phyloP scores from a whole-genome alignment of 1,140 invertebrate species.

The Panulirus ornatus region DNA sequence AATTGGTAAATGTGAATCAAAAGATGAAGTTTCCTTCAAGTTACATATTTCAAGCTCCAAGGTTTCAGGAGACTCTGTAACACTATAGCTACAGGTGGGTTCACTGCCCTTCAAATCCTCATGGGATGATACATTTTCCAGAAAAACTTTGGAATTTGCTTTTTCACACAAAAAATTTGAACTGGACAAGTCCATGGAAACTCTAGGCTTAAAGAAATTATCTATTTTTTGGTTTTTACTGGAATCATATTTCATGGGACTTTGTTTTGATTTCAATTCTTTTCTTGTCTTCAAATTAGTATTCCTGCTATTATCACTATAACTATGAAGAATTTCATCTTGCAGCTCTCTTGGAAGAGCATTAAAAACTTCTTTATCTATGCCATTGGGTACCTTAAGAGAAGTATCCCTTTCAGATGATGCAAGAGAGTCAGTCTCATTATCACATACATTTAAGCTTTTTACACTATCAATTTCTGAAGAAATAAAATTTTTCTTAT shows the following conservation, averaged over 20 bases:
- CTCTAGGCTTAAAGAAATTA: conserved; percentile 17
- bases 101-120: not conserved
- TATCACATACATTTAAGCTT: not conserved
- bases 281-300: not conserved
- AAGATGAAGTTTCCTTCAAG: not conserved
- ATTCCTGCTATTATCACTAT: not conserved
- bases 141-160: not conserved
- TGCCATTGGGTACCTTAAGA: conserved; percentile 73
- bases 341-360: conserved; percentile 75
- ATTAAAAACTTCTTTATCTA: conserved; percentile 75
- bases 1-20: not conserved
- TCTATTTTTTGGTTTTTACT: conserved; percentile 17
- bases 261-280: conserved; percentile 4
- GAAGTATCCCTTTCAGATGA: conserved; percentile 78
- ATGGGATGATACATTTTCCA: not conserved
- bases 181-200: not conserved
- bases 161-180: not conserved
- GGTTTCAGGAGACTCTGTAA: not conserved
- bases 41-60: not conserved
- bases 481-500: not conserved
- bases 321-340: conserved; percentile 68
- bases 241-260: not conserved
- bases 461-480: not conserved
- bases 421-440: conserved; percentile 76
- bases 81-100: not conserved